Evolutionary conservation across 2,888 invertebrate genomes (phyloP).

Genomic region (Chrysopilus asiliformis): DNA sequence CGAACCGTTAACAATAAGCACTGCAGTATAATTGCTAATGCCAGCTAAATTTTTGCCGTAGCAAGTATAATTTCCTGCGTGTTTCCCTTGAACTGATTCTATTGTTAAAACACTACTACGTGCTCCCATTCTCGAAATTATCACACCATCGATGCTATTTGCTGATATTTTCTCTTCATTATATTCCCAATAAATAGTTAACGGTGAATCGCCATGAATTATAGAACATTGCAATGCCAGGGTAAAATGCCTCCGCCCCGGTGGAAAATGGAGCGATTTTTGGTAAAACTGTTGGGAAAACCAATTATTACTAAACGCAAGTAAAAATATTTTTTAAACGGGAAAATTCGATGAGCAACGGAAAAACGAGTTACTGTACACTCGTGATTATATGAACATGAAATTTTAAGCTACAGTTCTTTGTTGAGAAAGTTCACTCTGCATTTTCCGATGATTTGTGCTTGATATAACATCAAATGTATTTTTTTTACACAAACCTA

Average conservation of each 20-base stretch:
- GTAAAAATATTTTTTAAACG: no score
- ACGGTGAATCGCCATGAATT: constrained; percentile 63
- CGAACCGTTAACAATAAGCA: constrained; percentile 55
- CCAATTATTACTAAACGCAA: no score
- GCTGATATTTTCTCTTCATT: constrained; percentile 45
- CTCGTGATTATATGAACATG: no score
- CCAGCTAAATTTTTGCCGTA: constrained; percentile 47
- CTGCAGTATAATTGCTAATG: constrained; percentile 48
- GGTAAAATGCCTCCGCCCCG: constrained; percentile 54
- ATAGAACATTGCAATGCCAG: constrained; percentile 56
- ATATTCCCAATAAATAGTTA: constrained; percentile 60
- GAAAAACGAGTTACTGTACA: no score
- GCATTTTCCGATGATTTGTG: no score
- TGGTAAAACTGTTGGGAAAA: constrained; percentile 66
- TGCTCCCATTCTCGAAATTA: constrained; percentile 37
- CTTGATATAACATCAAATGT: no score
- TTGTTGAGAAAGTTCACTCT: no score
- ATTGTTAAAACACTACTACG: constrained; percentile 47
- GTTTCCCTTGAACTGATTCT: constrained; percentile 44
- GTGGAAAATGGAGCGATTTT: constrained; percentile 65
- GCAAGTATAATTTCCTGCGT: constrained; percentile 63
- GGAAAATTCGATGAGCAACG: no score
- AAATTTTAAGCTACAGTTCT: no score
- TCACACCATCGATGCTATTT: constrained; percentile 32
- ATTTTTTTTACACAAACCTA: no score